Evolutionary conservation across 2,888 invertebrate species (phyloP), one percentile per base, ranked within the genome.

Genomic region (Epicampocera succincta): DNA sequence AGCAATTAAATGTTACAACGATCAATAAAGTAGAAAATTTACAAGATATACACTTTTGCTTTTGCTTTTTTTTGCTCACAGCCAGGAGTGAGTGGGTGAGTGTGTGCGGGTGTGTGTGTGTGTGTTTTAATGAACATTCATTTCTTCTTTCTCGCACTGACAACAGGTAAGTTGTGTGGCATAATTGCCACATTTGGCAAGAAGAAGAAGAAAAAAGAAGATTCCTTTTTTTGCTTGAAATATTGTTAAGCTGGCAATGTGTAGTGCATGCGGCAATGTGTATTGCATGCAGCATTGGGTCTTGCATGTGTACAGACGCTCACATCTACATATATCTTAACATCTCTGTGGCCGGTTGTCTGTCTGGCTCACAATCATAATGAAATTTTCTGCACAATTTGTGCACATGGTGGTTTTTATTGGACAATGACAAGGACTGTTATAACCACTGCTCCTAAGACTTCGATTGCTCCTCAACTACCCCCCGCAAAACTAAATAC

Each of bases 321-420:
- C 5, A 25, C 25, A 38, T 17, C 9, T 12, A 15, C 17, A 13
- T 58, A 38, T 15, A 11, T 50, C 44, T 17, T 21, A 40, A 5
- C 15, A 19, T 46, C 15, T 42, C 44, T 17, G 9, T 17, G 11
- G 40, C 42, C 29, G 44, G 33, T 40, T 52, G 19, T 56, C 42
- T 46, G 52, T 42, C 50, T 60, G 19, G 33, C 60, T 71, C n/a
- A 61, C 54, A 75, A 75, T 78, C 71, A 75, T 78, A 78, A 78
- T 82, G 74, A 78, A 82, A 82, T 82, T 74, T 78, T 82, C 82
- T 82, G 78, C 82, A 82, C 82, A 82, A 78, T 82, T 82, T 78
- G 78, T 78, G 82, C 78, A 75, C 74, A 75, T 66, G 71, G 60
- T 75, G 78, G 66, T 82, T 82, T 78, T 82, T 82, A 71, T 78